phyloP scores from a whole-genome alignment of 2,888 invertebrate species.

The Nemotelus nigrinus region DNA sequence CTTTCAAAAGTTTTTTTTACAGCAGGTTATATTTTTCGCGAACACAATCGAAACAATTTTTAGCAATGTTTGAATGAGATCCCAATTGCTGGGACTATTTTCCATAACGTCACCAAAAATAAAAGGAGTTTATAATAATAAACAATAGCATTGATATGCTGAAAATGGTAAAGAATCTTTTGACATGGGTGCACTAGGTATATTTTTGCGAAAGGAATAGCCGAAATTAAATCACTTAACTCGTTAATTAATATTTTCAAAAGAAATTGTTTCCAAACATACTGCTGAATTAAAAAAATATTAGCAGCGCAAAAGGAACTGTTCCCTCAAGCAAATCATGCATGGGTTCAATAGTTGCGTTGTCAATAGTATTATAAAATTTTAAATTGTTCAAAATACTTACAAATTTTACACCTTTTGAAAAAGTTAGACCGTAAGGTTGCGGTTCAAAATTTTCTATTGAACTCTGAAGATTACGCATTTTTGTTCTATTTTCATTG shows the following conservation, averaged over 20 bases:
- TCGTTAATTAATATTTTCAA: constrained; percentile 36
- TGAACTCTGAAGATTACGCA: neutral
- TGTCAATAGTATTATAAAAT: constrained; percentile 41
- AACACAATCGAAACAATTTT: constrained; percentile 2
- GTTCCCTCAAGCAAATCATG: constrained; percentile 48
- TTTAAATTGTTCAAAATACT: constrained; percentile 39
- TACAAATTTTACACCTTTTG: neutral
- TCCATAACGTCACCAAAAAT: neutral
- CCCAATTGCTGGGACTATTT: neutral
- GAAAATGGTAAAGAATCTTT: neutral
- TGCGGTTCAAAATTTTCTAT: neutral
- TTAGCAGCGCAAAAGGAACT: constrained; percentile 38
- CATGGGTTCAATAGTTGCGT: constrained; percentile 48
- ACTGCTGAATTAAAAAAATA: constrained; percentile 42
- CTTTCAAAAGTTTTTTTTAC: too few species aligned
- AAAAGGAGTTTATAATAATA: neutral
- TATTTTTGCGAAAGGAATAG: constrained; percentile 1
- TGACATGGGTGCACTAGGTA: neutral
- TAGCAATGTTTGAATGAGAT: constrained; percentile 1
- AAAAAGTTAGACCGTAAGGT: neutral
- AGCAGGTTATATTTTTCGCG: neutral
- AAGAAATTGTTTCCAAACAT: constrained; percentile 30
- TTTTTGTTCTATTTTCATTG: neutral
- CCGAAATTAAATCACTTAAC: neutral
- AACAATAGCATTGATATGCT: constrained; percentile 6